phyloP scores from a whole-genome alignment of 2,888 invertebrate species.

The Plebejus argus region DNA sequence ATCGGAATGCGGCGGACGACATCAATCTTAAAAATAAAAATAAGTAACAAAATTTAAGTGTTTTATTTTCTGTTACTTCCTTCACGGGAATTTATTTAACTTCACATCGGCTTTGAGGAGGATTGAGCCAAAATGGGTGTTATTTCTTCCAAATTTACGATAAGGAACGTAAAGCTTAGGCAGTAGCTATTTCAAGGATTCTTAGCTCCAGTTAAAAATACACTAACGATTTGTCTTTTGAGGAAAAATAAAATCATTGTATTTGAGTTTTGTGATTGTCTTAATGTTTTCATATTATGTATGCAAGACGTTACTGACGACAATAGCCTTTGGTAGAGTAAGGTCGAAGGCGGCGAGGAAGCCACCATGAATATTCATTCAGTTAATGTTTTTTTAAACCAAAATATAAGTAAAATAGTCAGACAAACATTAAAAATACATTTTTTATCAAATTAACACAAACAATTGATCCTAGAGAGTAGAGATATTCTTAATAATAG shows the following conservation, averaged over 20 bases:
- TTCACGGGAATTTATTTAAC: constrained; percentile 5
- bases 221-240: not conserved
- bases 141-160: not conserved
- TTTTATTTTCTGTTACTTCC: constrained; percentile 29
- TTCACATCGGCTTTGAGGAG: not conserved
- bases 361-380: constrained; percentile 31
- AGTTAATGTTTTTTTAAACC: constrained; percentile 11
- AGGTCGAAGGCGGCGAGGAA: constrained; percentile 32
- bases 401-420: not conserved
- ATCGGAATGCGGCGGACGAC: constrained; percentile 27
- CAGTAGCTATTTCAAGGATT: not conserved
- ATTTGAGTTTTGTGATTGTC: not conserved
- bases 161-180: not conserved
- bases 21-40: constrained; percentile 29
- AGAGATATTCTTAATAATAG: too few species aligned
- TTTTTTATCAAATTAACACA: too few species aligned
- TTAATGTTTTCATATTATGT: constrained; percentile 5
- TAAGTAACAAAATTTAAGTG: constrained; percentile 28
- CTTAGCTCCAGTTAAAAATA: constrained; percentile 4
- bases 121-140: not conserved
- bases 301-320: constrained; percentile 22
- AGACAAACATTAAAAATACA: not conserved
- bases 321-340: constrained; percentile 31
- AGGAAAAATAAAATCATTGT: not conserved
- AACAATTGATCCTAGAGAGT: too few species aligned